Conservation (phyloP, 2,888 invertebrate genomes). For the Eilema sororculum region DNA sequence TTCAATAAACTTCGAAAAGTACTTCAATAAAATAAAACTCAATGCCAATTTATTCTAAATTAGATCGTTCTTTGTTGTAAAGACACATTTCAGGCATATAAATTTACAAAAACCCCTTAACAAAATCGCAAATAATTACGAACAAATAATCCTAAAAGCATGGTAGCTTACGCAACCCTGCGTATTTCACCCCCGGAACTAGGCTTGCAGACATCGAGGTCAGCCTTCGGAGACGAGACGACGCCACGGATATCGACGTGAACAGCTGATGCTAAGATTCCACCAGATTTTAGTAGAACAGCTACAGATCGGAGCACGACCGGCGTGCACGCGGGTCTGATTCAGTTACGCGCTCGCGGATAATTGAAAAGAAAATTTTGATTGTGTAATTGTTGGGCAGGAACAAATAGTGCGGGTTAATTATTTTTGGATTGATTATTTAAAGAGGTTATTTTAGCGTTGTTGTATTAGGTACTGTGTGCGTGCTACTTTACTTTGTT, state of each 20-base stretch:
- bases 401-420: neutral
- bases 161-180: slow-evolving; percentile 26
- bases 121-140: slow-evolving; percentile 5
- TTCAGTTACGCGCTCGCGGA: slow-evolving; percentile 35
- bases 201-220: slow-evolving; percentile 78
- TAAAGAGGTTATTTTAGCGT: neutral
- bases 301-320: slow-evolving; percentile 39
- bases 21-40: neutral
- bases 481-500: neutral
- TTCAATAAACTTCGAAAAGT: neutral
- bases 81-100: neutral
- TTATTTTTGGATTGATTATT: neutral
- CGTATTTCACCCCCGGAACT: slow-evolving; percentile 48
- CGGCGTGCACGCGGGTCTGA: slow-evolving; percentile 48
- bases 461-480: neutral
- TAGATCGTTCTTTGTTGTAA: neutral
- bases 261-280: slow-evolving; percentile 79
- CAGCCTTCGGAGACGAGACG: slow-evolving; percentile 78
- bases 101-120: neutral
- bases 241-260: slow-evolving; percentile 82
- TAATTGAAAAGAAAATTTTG: slow-evolving; percentile 7
- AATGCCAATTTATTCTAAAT: neutral
- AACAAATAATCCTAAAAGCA: slow-evolving; percentile 11
- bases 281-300: slow-evolving; percentile 71
- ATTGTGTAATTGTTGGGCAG: neutral